phyloP scores from a whole-genome alignment of 2,797 vertebrate genomes.

The Crotalus adamanteus region DNA sequence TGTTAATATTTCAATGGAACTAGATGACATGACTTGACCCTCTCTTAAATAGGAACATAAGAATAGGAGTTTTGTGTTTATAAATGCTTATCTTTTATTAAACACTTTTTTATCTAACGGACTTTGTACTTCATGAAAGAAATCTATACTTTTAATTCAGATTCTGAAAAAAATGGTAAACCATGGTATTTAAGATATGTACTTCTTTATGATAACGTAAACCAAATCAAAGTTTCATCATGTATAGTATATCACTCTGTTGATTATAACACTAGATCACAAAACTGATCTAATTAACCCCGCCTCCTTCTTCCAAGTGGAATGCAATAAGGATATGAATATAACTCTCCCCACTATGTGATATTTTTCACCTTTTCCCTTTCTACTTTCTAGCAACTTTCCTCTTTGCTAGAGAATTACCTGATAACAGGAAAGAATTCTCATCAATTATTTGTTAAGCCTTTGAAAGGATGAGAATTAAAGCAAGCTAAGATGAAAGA shows the following conservation, averaged over 20 bases:
- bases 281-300: background rate
- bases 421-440: background rate
- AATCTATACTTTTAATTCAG: background rate
- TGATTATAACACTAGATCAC: background rate
- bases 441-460: background rate
- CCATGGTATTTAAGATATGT: background rate
- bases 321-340: background rate
- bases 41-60: background rate
- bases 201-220: background rate
- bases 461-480: background rate
- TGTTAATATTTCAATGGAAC: background rate
- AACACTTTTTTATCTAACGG: background rate
- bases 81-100: background rate
- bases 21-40: background rate
- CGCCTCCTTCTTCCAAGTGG: background rate
- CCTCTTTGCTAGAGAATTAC: background rate
- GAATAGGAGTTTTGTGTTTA: background rate
- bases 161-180: background rate
- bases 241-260: background rate
- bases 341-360: too few relatives aligned
- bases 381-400: background rate
- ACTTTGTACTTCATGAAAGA: background rate
- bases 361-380: background rate
- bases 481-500: background rate
- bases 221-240: background rate